These are phyloP conservation scores for Platanista minor DNA, from an alignment of 2,113 vertebrate genomes.

Conservation along the genomic window DNA sequence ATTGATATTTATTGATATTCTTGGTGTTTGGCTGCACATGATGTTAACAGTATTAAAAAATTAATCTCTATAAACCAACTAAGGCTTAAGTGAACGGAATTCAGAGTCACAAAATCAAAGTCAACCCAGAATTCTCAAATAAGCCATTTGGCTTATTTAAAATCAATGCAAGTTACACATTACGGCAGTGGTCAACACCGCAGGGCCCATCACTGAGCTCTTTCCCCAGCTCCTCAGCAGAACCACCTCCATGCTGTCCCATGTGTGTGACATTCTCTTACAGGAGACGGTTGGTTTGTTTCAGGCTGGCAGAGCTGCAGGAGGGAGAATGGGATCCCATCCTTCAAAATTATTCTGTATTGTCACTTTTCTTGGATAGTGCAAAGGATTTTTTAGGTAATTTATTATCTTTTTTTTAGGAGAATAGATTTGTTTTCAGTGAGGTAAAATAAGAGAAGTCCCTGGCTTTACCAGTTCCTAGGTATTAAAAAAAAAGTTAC, in stretches of 20 bases:
- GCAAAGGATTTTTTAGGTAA: background rate
- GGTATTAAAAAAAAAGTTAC: background rate
- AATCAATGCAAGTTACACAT: background rate
- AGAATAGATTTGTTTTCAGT: background rate
- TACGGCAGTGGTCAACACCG: too few relatives aligned
- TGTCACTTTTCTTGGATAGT: background rate
- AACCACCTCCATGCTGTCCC: accelerated
- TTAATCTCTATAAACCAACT: conserved; percentile 23
- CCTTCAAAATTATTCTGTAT: background rate
- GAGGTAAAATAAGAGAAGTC: background rate
- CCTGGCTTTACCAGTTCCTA: background rate
- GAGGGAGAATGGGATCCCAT: background rate
- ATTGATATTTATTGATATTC: conserved; percentile 10
- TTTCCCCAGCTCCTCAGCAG: background rate
- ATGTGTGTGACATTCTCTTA: too few relatives aligned
- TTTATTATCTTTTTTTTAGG: background rate
- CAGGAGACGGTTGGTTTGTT: background rate
- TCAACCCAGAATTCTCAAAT: background rate
- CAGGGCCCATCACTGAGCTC: background rate
- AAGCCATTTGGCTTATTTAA: background rate
- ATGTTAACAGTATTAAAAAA: conserved; percentile 63
- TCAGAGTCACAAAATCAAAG: background rate
- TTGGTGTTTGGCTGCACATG: background rate
- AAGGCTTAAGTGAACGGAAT: background rate
- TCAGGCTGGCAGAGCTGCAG: background rate